A percentile compares a stretch with the other conserved stretches of the same genome.
Conservation (phyloP, 2,888 invertebrate species). For the Onchidella celtica region DNA sequence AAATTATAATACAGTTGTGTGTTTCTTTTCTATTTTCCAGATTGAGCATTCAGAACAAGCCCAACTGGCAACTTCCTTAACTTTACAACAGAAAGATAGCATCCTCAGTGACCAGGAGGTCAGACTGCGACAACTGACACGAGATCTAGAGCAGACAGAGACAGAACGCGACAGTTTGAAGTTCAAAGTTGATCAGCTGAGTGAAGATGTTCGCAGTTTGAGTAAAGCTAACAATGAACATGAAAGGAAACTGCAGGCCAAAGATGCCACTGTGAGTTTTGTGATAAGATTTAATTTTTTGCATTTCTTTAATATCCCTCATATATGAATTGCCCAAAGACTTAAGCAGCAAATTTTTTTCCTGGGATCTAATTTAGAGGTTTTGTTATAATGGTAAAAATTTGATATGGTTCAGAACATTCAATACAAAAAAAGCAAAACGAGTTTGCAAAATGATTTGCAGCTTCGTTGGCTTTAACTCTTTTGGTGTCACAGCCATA, state of each 20-base stretch:
- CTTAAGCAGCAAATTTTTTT: too few species aligned
- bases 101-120: constrained; percentile 61
- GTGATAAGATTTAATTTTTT: neutral
- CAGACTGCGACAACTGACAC: constrained; percentile 57
- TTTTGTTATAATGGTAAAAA: too few species aligned
- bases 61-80: constrained; percentile 56
- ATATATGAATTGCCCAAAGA: too few species aligned
- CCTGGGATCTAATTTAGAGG: too few species aligned
- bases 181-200: constrained; percentile 60
- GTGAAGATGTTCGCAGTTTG: constrained; percentile 64
- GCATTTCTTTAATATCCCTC: neutral
- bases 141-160: constrained; percentile 54
- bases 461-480: too few species aligned
- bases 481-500: too few species aligned
- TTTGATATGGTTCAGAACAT: too few species aligned
- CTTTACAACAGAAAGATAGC: constrained; percentile 64
- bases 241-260: constrained; percentile 64
- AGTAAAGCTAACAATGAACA: constrained; percentile 61
- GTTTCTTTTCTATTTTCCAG: too few species aligned
- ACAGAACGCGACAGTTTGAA: constrained; percentile 61
- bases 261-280: constrained; percentile 61
- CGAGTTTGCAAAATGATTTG: too few species aligned
- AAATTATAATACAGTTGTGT: too few species aligned
- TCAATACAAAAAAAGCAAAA: too few species aligned
- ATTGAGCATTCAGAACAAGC: constrained; percentile 56